Conservation (phyloP, 2,888 invertebrate genomes). For the Phaedon cochleariae region DNA sequence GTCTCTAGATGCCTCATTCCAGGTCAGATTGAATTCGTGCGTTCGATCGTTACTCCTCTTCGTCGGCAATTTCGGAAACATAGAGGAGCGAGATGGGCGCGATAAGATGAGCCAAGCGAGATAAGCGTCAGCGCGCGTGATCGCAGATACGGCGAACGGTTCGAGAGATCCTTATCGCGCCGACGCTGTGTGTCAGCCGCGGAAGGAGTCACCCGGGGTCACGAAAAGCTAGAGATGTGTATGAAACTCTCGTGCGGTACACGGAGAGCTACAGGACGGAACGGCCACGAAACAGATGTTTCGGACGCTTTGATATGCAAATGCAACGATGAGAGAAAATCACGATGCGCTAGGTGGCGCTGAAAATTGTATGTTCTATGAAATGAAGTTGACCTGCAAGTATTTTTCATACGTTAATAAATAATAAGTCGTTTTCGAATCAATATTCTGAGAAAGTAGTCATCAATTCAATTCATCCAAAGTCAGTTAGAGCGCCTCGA, state of each 20-base stretch:
- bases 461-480: too few species aligned
- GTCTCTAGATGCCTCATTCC: too few species aligned
- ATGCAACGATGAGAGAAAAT: too few species aligned
- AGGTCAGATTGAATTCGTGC: too few species aligned
- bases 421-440: too few species aligned
- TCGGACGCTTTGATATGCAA: constrained; percentile 14
- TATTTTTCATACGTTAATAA: too few species aligned
- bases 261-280: constrained; percentile 26
- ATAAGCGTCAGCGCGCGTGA: constrained; percentile 32
- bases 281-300: constrained; percentile 34
- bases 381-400: too few species aligned
- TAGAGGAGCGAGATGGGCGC: constrained; percentile 22
- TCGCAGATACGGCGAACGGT: constrained; percentile 29
- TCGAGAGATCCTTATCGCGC: constrained; percentile 43
- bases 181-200: constrained; percentile 44
- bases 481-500: too few species aligned
- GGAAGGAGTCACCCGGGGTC: constrained; percentile 15
- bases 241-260: constrained; percentile 35
- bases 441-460: too few species aligned
- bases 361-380: too few species aligned
- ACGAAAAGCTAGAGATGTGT: constrained; percentile 16
- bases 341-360: too few species aligned
- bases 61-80: constrained; percentile 42
- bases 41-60: too few species aligned
- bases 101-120: constrained; percentile 36